A percentile compares a stretch with the other conserved stretches of the same genome.
These are phyloP conservation scores for Sterrhoptilus dennistouni DNA, from an alignment of 2,113 vertebrate species.

Conservation along the genomic window DNA sequence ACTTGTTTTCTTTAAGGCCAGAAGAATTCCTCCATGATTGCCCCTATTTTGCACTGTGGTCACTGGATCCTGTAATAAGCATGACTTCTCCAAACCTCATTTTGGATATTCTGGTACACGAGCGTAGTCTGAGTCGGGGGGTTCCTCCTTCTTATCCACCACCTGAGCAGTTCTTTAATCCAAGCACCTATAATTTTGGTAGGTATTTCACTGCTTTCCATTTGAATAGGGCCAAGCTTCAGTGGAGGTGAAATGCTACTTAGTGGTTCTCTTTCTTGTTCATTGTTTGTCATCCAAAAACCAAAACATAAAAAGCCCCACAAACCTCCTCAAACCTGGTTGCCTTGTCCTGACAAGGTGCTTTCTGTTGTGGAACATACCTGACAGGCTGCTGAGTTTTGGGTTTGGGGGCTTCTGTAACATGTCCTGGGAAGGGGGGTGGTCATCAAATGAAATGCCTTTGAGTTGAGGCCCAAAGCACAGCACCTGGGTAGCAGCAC, in stretches of 20 bases:
- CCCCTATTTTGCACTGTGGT: slow-evolving; percentile 94
- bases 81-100: slow-evolving; percentile 65
- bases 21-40: slow-evolving; percentile 91
- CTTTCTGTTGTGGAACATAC: not conserved
- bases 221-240: not conserved
- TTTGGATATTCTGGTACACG: not conserved
- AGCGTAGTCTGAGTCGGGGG: slow-evolving; percentile 74
- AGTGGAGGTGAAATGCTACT: not conserved
- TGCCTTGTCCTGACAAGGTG: not conserved
- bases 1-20: slow-evolving; percentile 70
- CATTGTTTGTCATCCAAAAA: not conserved
- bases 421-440: not conserved
- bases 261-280: not conserved
- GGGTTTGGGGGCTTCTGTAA: not conserved
- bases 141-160: slow-evolving; percentile 85
- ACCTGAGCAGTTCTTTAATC: slow-evolving; percentile 92
- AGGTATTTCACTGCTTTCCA: slow-evolving; percentile 53
- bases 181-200: slow-evolving; percentile 74
- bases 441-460: not conserved
- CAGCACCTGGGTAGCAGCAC: not conserved
- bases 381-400: not conserved
- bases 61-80: slow-evolving; percentile 83
- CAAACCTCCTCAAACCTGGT: not conserved
- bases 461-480: not conserved
- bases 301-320: accelerated